A percentile compares a stretch with the other conserved stretches of the same genome.
Evolutionary conservation across 1,140 invertebrate species (phyloP).

Genomic region (Diachasma alloeum): DNA sequence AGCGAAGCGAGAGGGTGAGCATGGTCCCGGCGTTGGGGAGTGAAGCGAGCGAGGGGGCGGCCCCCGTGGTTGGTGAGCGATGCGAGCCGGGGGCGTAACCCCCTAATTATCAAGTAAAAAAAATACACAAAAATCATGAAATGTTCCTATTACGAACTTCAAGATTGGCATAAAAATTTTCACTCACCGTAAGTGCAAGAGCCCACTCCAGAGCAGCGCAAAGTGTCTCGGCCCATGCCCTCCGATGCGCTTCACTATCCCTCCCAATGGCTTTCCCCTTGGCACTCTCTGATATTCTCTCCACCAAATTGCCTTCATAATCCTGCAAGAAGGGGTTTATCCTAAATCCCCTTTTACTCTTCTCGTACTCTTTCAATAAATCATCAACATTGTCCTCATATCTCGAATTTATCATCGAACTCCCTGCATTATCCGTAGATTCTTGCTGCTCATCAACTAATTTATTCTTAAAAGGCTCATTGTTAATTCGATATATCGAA

Average conservation of each 20-base stretch:
- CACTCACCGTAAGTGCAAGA: slow-evolving; percentile 51
- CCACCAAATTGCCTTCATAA: slow-evolving; percentile 22
- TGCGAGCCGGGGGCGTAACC: too few relatives aligned
- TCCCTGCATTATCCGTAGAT: not conserved
- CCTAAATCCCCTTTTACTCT: slow-evolving; percentile 68
- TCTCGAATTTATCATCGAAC: not conserved
- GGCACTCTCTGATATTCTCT: slow-evolving; percentile 68
- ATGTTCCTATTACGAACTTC: too few relatives aligned
- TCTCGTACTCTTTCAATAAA: slow-evolving; percentile 71
- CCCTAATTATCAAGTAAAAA: too few relatives aligned
- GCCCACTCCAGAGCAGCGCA: slow-evolving; percentile 67
- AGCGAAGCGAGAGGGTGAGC: too few relatives aligned
- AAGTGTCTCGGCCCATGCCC: slow-evolving; percentile 74
- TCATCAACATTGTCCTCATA: slow-evolving; percentile 57
- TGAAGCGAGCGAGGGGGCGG: too few relatives aligned
- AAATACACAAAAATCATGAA: too few relatives aligned
- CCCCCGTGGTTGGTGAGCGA: too few relatives aligned
- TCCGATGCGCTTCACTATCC: slow-evolving; percentile 73
- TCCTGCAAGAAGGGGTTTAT: slow-evolving; percentile 55
- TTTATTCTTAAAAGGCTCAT: slow-evolving; percentile 14
- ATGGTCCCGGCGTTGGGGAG: too few relatives aligned
- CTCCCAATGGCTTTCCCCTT: slow-evolving; percentile 80
- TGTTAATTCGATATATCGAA: slow-evolving; percentile 6
- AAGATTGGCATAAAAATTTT: too few relatives aligned
- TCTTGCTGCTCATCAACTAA: not conserved